phyloP scores from a whole-genome alignment of 2,888 invertebrate genomes.

The Malachius bipustulatus region DNA sequence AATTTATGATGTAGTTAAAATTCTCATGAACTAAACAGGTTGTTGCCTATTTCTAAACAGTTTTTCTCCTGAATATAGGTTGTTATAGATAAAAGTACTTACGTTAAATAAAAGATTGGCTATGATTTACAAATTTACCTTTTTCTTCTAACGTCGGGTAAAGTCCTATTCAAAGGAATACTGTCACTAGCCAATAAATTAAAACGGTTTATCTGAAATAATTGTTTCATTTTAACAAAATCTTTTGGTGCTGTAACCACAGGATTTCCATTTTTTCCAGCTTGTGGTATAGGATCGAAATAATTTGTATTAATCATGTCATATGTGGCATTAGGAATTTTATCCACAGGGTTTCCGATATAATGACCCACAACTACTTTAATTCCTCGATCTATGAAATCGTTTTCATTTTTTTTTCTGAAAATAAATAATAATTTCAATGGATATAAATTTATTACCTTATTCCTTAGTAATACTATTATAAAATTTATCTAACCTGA shows the following conservation, averaged over 20 bases:
- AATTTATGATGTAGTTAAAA: too few relatives aligned
- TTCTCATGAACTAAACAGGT: too few relatives aligned
- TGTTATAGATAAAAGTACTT: too few relatives aligned
- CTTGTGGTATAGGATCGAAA: slow-evolving; percentile 59
- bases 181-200: slow-evolving; percentile 81
- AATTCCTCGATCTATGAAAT: slow-evolving; percentile 61
- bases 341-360: slow-evolving; percentile 58
- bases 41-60: too few relatives aligned
- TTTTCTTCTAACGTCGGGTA: slow-evolving; percentile 74
- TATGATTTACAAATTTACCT: too few relatives aligned
- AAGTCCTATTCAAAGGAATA: slow-evolving; percentile 70
- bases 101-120: too few relatives aligned
- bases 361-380: slow-evolving; percentile 82
- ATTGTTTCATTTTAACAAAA: slow-evolving; percentile 61
- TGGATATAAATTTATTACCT: too few relatives aligned
- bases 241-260: slow-evolving; percentile 67
- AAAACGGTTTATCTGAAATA: slow-evolving; percentile 75
- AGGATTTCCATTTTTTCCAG: slow-evolving; percentile 69
- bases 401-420: slow-evolving; percentile 55
- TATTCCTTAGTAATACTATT: slow-evolving; percentile 2
- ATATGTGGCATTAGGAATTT: slow-evolving; percentile 54
- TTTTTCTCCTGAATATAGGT: too few relatives aligned
- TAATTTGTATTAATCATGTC: slow-evolving; percentile 65
- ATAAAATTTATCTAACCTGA: slow-evolving; percentile 21
- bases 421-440: slow-evolving; percentile 13